phyloP scores from a whole-genome alignment of 2,797 vertebrate species.

The Falco columbarius region DNA sequence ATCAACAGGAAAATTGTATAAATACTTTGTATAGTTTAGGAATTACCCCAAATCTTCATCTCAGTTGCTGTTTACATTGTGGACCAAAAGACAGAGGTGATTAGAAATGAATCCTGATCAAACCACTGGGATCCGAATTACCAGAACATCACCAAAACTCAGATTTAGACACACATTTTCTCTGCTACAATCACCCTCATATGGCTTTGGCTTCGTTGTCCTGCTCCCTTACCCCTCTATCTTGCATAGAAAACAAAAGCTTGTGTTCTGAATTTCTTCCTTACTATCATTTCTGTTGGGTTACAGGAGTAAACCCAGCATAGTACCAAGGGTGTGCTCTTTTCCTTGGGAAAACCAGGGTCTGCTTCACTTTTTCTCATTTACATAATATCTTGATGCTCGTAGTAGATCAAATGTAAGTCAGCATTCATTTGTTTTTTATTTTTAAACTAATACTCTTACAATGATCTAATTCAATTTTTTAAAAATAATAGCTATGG shows the following conservation, averaged over 20 bases:
- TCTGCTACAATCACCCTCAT: neutral
- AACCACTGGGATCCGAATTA: neutral
- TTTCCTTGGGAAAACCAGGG: neutral
- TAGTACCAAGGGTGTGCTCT: neutral
- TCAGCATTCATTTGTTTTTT: neutral
- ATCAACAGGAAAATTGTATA: neutral
- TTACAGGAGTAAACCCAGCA: neutral
- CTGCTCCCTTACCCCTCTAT: neutral
- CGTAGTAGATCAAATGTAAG: neutral
- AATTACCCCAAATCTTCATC: neutral
- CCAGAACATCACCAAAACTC: neutral
- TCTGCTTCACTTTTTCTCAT: neutral
- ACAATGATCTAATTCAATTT: neutral
- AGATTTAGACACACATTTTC: neutral
- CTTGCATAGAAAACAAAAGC: neutral
- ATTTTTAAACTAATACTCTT: neutral
- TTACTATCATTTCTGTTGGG: neutral
- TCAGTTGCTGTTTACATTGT: neutral
- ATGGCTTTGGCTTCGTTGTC: neutral
- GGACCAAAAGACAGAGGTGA: neutral
- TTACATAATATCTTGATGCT: neutral
- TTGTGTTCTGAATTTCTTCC: neutral
- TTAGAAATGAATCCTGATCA: neutral
- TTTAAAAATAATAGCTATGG: neutral
- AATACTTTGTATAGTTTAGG: neutral